Evolutionary conservation across 1,140 invertebrate genomes (phyloP), one percentile per base, ranked within the genome.

Genomic region (Drosophila pectinifera): DNA sequence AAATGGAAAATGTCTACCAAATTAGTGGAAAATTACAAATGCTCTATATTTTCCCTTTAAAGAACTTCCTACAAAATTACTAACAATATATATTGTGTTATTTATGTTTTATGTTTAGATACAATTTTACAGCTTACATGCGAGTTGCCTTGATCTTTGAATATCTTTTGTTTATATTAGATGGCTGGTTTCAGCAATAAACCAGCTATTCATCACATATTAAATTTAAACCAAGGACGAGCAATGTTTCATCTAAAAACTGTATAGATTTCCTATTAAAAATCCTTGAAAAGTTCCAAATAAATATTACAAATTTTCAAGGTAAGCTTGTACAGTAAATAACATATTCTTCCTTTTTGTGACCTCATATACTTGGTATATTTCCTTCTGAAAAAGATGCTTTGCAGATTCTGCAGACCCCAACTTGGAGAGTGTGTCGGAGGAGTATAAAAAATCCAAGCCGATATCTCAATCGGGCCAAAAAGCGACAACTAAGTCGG

Each of bases 401-500:
- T 4, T 24, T 4, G 0, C 4, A 10, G 5, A 5, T 24, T 36
- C 1, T 3, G 14, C n/a, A 18, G 20, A 56, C 49, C 6, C 31
- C 2, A 20, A 10, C 13, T 24, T 38, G 5, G 4, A 38, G 8
- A 34, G 13, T 7, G 51, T 39, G 14, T 63, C 1, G 22, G 14
- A 48, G 57, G 5, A 1, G 16, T 20, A 45, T 4, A 49, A 55
- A 63, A 67, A 64, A 20, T 65, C n/a, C 4, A 20, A 80, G 22
- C 1, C 51, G 53, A 81, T 51, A 73, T 48, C 78, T 77, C 58
- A 73, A 62, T 81, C 59, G 38, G 53, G 36, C 68, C 68, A 68
- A 79, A 83, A 75, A 64, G 55, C 80, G 49, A 78, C 80, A 82
- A 57, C 46, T 48, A 65, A 53, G 62, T 79, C 68, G 67, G 58